Base-by-base conservation (phyloP, 2,797 vertebrate species). In the Spondyliosoma cantharus region DNA sequence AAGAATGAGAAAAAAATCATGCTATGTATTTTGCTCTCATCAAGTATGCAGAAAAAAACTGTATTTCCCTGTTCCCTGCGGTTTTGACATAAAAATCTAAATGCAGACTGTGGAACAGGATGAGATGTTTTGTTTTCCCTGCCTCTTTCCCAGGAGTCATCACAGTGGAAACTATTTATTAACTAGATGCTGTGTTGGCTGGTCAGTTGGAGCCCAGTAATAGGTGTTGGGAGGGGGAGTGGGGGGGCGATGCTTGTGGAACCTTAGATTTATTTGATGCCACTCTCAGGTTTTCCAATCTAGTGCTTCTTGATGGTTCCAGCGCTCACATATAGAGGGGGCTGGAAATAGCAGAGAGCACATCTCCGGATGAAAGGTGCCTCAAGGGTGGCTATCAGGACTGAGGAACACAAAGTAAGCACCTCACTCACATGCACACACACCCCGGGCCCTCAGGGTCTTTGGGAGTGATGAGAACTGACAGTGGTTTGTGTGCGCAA, bases 351-450 rank as follows among this genome's bases (percentile, higher is more conserved):
- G 92, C 88, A 85, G 83, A 88, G 84, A 89, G 89, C 89, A 82
- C 88, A 90, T 92, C 89, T 91, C 84, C 5, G 67, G 90, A 91
- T 92, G 89, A 91, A 87, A 93, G 89, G 87, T 85, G 89, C 92
- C 91, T 92, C 90, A 82, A 91, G 90, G 92, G 91, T 93, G 91
- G 87, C 90, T 93, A 93, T 93, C 92, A 91, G 92, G 91, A 85
- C 86, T 59, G 87, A 90, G 87, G 90, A 92, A 87, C 89, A 91
- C 87, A 92, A 90, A 92, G 89, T 90, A 91, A 93, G 90, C 90
- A 88, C 90, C 92, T 93, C 90, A 81, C 92, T 92, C 92, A 83
- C 92, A 92, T 87, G 89, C 92, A 88, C 92, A 88, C 89, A 87
- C 81, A 37, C 85, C 83, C 69, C 6, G 29, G 75, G 86, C 90